Evolutionary conservation across 1,140 invertebrate species (phyloP).

Genomic region (Bactericera cockerelli): DNA sequence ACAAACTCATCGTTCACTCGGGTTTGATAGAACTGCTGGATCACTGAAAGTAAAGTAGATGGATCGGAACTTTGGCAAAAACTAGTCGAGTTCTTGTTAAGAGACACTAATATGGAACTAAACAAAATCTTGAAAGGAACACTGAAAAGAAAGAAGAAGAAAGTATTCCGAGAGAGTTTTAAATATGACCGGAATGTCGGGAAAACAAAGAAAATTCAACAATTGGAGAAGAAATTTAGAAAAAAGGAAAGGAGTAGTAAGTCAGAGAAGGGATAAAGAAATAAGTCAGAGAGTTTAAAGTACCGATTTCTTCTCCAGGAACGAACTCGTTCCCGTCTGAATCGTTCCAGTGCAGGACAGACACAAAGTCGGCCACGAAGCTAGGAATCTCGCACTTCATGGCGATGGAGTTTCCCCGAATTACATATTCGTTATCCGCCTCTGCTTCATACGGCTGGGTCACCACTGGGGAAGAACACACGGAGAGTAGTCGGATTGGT

Average conservation of each 20-base stretch:
- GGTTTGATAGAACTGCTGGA: constrained; percentile 64
- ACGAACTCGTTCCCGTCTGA: constrained; percentile 43
- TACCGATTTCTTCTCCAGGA: constrained; percentile 20
- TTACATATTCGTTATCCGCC: constrained; percentile 84
- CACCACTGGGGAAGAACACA: constrained; percentile 59
- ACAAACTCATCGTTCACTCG: constrained; percentile 87
- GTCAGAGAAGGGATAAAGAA: too few relatives aligned
- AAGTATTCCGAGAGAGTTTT: too few relatives aligned
- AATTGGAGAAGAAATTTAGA: too few relatives aligned
- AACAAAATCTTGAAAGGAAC: too few relatives aligned
- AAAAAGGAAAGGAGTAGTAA: too few relatives aligned
- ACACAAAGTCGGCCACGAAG: constrained; percentile 80
- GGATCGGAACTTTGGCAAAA: too few relatives aligned
- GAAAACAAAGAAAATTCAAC: too few relatives aligned
- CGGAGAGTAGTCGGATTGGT: too few relatives aligned
- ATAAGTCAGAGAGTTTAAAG: not conserved
- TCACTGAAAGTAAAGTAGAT: constrained; percentile 42
- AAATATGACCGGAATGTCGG: too few relatives aligned
- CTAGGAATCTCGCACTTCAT: constrained; percentile 84
- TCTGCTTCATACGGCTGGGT: constrained; percentile 81
- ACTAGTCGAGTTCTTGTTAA: too few relatives aligned
- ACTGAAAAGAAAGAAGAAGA: too few relatives aligned
- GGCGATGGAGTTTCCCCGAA: constrained; percentile 79
- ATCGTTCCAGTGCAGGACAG: constrained; percentile 76
- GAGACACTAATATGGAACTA: too few relatives aligned